Conservation (phyloP, 1,140 invertebrate genomes). For the Papilio aristodemus region DNA sequence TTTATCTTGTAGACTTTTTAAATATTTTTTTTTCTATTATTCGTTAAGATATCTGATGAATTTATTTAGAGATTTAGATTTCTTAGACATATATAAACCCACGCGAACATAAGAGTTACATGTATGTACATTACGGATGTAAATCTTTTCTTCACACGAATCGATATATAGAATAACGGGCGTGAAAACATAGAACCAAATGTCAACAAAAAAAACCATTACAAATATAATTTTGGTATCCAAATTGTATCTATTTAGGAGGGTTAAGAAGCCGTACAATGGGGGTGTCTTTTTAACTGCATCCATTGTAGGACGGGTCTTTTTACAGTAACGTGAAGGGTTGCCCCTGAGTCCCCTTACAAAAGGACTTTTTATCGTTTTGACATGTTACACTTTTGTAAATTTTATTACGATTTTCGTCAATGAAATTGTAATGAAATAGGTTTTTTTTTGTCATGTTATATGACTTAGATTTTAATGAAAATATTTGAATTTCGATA, state of each 20-base stretch:
- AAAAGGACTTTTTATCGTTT: slow-evolving; percentile 42
- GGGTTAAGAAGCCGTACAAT: slow-evolving; percentile 74
- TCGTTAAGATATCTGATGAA: too few species aligned
- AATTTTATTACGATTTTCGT: slow-evolving; percentile 34
- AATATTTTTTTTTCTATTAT: too few species aligned
- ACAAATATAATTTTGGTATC: slow-evolving; percentile 66
- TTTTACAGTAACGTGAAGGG: slow-evolving; percentile 58
- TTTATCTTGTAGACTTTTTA: too few species aligned
- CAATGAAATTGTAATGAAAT: slow-evolving; percentile 24
- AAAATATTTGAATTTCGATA: not conserved
- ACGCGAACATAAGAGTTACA: not conserved
- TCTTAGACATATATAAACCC: too few species aligned
- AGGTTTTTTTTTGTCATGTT: not conserved
- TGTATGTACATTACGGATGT: not conserved
- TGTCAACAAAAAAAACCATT: slow-evolving; percentile 50
- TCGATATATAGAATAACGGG: too few species aligned
- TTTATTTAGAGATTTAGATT: too few species aligned
- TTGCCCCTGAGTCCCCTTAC: slow-evolving; percentile 46
- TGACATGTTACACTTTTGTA: slow-evolving; percentile 36
- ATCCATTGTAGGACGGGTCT: slow-evolving; percentile 61
- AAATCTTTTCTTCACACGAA: not conserved
- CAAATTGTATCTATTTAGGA: slow-evolving; percentile 65
- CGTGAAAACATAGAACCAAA: slow-evolving; percentile 26
- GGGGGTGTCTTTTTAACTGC: slow-evolving; percentile 73
- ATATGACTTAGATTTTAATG: not conserved